Evolutionary conservation across 1,140 invertebrate species (phyloP).

Genomic region (Tachypleus tridentatus): DNA sequence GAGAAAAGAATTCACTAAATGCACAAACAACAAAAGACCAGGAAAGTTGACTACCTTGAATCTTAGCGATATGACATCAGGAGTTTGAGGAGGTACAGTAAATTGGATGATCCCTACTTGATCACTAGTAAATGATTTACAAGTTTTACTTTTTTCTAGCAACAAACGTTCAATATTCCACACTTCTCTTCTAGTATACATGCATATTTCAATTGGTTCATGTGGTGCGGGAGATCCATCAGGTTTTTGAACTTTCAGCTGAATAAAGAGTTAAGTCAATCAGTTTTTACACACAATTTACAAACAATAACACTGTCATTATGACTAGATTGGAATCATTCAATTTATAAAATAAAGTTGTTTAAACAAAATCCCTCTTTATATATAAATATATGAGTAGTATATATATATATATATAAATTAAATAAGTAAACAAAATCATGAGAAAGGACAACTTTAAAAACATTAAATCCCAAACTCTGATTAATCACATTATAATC

Average conservation of each 20-base stretch:
- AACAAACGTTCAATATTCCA: constrained; percentile 17
- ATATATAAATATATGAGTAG: too few species aligned
- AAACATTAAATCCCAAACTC: too few species aligned
- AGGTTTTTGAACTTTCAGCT: constrained; percentile 29
- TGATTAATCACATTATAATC: too few species aligned
- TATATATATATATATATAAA: too few species aligned
- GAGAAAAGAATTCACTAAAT: not conserved
- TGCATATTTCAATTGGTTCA: constrained; percentile 28
- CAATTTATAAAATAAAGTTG: too few species aligned
- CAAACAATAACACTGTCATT: too few species aligned
- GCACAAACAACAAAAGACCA: not conserved
- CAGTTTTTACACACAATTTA: too few species aligned
- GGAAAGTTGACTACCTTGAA: constrained; percentile 18
- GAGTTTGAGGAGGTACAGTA: constrained; percentile 17
- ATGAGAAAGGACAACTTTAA: too few species aligned
- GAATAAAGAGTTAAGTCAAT: constrained; percentile 21
- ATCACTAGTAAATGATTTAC: constrained; percentile 29
- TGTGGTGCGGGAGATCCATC: constrained; percentile 30
- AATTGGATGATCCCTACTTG: constrained; percentile 25
- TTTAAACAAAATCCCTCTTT: too few species aligned
- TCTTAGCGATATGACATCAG: constrained; percentile 8
- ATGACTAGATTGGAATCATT: too few species aligned
- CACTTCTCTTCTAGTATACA: constrained; percentile 6
- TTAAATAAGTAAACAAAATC: too few species aligned
- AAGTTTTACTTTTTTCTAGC: constrained; percentile 12